Conservation (phyloP, 1,140 invertebrate species). For the Anoplophora glabripennis region DNA sequence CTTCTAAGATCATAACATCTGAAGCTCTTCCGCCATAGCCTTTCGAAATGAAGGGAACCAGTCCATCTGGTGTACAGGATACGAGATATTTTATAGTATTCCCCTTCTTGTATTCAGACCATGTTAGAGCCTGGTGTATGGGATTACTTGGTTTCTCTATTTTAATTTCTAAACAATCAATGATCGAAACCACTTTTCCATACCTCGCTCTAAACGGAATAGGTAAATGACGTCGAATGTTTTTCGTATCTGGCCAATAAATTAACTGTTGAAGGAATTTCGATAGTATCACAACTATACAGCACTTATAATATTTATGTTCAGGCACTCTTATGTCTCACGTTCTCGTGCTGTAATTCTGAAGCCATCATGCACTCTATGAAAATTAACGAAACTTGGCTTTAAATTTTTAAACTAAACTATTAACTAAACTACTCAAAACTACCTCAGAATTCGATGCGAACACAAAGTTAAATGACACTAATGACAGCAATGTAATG, state of each 20-base stretch:
- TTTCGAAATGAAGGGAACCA: constrained; percentile 45
- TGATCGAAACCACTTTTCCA: constrained; percentile 24
- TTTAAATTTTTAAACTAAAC: no score
- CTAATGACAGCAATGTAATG: no score
- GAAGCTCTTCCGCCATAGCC: constrained; percentile 42
- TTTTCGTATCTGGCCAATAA: constrained; percentile 1
- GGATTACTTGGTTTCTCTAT: constrained; percentile 38
- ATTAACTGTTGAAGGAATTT: no score
- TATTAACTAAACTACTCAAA: no score
- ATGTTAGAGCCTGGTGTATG: constrained; percentile 34
- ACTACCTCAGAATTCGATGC: no score
- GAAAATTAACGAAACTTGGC: no score
- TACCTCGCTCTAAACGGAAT: constrained; percentile 30
- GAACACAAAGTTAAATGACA: no score
- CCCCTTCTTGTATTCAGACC: constrained; percentile 42
- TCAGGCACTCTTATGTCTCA: no score
- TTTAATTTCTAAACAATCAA: constrained; percentile 46
- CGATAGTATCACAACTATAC: no score
- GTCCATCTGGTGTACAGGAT: constrained; percentile 43
- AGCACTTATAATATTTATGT: no score
- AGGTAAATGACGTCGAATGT: constrained; percentile 27
- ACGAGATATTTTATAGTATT: constrained; percentile 50
- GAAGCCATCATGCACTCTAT: no score
- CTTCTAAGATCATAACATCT: constrained; percentile 39
- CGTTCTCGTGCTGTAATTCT: no score